Evolutionary conservation across 2,797 vertebrate species (phyloP), one percentile per base, ranked within the genome.

Genomic region (Denticeps clupeoides): DNA sequence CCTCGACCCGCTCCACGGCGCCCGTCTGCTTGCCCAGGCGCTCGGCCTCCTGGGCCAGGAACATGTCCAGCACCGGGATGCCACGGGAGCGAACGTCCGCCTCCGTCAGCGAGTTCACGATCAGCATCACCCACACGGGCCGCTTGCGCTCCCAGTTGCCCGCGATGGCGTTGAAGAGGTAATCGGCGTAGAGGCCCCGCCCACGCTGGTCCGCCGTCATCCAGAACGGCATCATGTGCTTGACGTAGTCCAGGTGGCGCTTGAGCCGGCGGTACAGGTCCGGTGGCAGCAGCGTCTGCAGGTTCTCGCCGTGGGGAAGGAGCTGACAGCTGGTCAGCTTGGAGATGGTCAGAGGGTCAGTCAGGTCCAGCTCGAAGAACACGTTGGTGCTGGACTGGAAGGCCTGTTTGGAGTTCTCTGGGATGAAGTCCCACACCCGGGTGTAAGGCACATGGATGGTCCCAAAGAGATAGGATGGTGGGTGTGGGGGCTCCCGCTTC

Each of bases 91-190:
- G 79, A 35, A 90, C 82, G 7, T 90, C 88, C 0, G 82, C 83
- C 72, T 90, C 88, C 0, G 88, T 90, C 62, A 90, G 74, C 0
- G 87, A 90, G 74, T 89, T 89, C 61, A 89, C 87, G 87, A 90
- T 89, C 11, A 90, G 78, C 87, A 90, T 89, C 67, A 90, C 86
- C 88, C 88, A 90, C 5, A 90, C 86, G 0, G 88, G 87, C 51
- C 87, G 77, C 70, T 90, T 90, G 59, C 87, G 85, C 58, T 90
- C 88, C 88, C 88, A 90, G 71, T 89, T 89, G 38, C 88, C 88
- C 0, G 87, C 87, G 0, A 90, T 89, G 67, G 88, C 87, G 0
- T 89, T 89, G 68, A 90, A 90, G 32, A 90, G 81, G 73, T 90
- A 90, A 72, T 90, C 88, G 0, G 88, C 87, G 0, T 90, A 89